Evolutionary conservation across 2,888 invertebrate species (phyloP).

Genomic region (Odiellus spinosus): DNA sequence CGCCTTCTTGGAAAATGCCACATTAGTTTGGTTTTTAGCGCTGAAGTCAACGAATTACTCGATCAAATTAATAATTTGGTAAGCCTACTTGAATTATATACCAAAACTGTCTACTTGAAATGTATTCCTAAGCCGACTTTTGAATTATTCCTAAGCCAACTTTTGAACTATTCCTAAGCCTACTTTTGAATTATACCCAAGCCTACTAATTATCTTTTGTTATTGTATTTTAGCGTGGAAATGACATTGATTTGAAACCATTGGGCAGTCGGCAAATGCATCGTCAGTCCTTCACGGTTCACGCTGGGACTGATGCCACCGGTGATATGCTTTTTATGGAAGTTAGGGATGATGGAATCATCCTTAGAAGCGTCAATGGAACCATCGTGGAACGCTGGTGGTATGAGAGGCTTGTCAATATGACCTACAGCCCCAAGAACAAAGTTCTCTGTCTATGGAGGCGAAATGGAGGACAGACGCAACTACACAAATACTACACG

Average conservation of each 20-base stretch:
- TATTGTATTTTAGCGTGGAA: constrained; percentile 58
- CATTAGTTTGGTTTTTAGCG: constrained; percentile 91
- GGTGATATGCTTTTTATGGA: constrained; percentile 48
- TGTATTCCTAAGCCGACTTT: too few species aligned
- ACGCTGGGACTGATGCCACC: constrained; percentile 79
- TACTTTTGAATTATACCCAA: too few species aligned
- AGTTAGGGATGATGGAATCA: constrained; percentile 77
- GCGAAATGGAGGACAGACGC: constrained; percentile 80
- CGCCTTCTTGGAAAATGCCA: constrained; percentile 93
- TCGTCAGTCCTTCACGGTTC: constrained; percentile 94
- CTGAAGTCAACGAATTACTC: constrained; percentile 88
- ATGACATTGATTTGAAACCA: constrained; percentile 92
- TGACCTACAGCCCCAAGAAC: constrained; percentile 98
- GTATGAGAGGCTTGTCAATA: constrained; percentile 96
- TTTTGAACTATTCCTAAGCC: too few species aligned
- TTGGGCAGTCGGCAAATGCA: constrained; percentile 86
- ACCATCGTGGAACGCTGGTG: constrained; percentile 64
- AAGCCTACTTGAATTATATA: constrained; percentile 28
- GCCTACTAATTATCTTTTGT: too few species aligned
- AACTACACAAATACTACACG: constrained; percentile 95
- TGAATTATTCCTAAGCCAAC: too few species aligned
- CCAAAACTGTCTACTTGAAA: too few species aligned
- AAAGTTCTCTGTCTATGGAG: constrained; percentile 94
- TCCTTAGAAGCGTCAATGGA: constrained; percentile 38
- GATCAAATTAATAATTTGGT: constrained; percentile 90